Base-by-base conservation (phyloP, 1,140 invertebrate genomes). In the Scylla paramamosain region DNA sequence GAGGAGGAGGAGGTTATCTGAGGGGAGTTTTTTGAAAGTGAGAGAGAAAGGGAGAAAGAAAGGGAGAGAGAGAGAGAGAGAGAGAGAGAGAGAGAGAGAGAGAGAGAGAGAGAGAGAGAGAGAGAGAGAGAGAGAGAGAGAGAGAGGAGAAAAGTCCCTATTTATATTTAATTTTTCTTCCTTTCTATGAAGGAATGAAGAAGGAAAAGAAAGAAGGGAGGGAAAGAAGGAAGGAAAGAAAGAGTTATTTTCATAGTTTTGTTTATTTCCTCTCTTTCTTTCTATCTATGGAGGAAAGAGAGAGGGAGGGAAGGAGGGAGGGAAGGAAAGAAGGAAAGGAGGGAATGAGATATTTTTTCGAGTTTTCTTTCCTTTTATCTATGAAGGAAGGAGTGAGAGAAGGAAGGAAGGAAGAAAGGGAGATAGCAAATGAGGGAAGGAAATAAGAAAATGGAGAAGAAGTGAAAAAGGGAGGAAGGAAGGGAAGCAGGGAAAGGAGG, bases 61-160 rank as follows among this genome's bases (percentile, higher is more conserved):
- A 88, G 87, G 29, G 87, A 88, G 87, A 88, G 87, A 88, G 77
- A 83, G 77, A 83, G 77, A 83, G 77, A 83, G 87, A 88, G 87
- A 88, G 87, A 88, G 87, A 88, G 87, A 88, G n/a, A 29, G n/a
- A 29, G n/a, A 88, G 32, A n/a, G 87, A 88, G 87, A 88, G 32
- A 88, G n/a, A 6, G 28, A 88, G 32, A n/a, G 87, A 88, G 28
- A 88, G 32, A 88, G n/a, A 32, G 32, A n/a, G 87, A 88, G 29
- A 25, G 86, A 16, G 86, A 88, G 16, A 29, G 86, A 88, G 29
- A 88, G 16, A 29, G 86, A 25, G 86, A 4, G n/a, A n/a, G n/a
- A n/a, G n/a, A n/a, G n/a, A n/a, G n/a, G n/a, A n/a, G n/a, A n/a
- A n/a, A n/a, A n/a, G n/a, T n/a, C n/a, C n/a, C n/a, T n/a, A n/a